Conservation (phyloP, 1,140 invertebrate species). For the Hycleus cichorii region DNA sequence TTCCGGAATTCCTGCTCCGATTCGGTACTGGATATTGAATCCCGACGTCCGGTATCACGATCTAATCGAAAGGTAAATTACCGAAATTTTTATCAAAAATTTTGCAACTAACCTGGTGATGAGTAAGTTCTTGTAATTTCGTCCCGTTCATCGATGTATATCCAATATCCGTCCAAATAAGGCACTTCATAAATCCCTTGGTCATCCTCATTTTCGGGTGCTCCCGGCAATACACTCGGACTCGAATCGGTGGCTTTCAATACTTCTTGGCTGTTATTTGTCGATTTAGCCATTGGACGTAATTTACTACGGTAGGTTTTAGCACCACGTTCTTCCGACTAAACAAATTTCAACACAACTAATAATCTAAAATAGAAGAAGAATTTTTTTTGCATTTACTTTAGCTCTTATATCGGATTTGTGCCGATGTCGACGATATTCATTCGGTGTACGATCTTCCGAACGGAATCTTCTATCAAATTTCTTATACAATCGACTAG, state of each 20-base stretch:
- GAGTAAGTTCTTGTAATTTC: conserved; percentile 44
- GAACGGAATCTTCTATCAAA: conserved; percentile 73
- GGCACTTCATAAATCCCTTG: conserved; percentile 62
- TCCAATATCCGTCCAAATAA: conserved; percentile 64
- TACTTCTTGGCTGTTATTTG: conserved; percentile 64
- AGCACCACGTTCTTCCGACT: conserved; percentile 68
- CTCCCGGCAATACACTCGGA: conserved; percentile 56
- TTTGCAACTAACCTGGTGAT: too few species aligned
- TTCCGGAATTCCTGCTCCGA: conserved; percentile 81
- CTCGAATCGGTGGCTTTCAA: conserved; percentile 58
- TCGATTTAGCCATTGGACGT: conserved; percentile 58
- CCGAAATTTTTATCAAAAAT: too few species aligned
- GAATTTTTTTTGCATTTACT: conserved; percentile 37
- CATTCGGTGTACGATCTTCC: conserved; percentile 60
- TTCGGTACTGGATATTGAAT: conserved; percentile 62
- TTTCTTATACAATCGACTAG: conserved; percentile 63
- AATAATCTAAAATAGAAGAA: background rate
- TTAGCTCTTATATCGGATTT: conserved; percentile 66
- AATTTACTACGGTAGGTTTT: conserved; percentile 55
- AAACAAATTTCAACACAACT: conserved; percentile 3
- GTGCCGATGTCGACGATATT: conserved; percentile 54
- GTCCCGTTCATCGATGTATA: conserved; percentile 67
- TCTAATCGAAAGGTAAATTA: conserved; percentile 11
- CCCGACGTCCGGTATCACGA: conserved; percentile 42
- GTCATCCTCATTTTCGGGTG: conserved; percentile 57